phyloP scores from a whole-genome alignment of 1,140 invertebrate species.

The Solen grandis region DNA sequence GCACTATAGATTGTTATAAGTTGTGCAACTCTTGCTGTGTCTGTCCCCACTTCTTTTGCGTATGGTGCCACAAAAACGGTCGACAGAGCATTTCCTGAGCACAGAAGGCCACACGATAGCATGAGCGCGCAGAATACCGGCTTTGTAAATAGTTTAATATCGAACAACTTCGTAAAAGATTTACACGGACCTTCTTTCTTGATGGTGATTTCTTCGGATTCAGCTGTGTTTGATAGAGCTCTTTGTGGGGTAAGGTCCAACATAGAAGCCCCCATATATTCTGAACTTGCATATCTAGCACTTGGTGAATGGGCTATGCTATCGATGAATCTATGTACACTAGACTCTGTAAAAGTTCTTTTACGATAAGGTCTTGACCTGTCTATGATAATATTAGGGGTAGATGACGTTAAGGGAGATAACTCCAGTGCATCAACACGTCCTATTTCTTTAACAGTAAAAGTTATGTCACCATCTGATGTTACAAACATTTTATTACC shows the following conservation, averaged over 20 bases:
- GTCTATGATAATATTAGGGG: too few relatives aligned
- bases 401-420: too few relatives aligned
- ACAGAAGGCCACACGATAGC: background rate
- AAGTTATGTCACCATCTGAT: too few relatives aligned
- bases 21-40: background rate
- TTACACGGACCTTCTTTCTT: too few relatives aligned
- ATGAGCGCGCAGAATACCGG: conserved; percentile 8
- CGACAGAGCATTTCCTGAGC: background rate
- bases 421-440: too few relatives aligned
- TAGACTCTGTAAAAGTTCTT: background rate
- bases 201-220: too few relatives aligned
- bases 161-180: background rate
- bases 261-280: background rate
- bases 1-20: conserved; percentile 11
- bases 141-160: conserved; percentile 17
- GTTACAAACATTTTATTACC: too few relatives aligned
- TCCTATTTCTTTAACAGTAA: too few relatives aligned
- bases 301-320: background rate
- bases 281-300: background rate
- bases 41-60: conserved; percentile 13
- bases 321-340: background rate
- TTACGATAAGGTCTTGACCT: too few relatives aligned
- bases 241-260: background rate
- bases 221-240: too few relatives aligned
- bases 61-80: conserved; percentile 21